A percentile compares a stretch with the other conserved stretches of the same genome.
These are phyloP conservation scores for Papilio polytes DNA, from an alignment of 1,140 invertebrate genomes.

Conservation along the genomic window DNA sequence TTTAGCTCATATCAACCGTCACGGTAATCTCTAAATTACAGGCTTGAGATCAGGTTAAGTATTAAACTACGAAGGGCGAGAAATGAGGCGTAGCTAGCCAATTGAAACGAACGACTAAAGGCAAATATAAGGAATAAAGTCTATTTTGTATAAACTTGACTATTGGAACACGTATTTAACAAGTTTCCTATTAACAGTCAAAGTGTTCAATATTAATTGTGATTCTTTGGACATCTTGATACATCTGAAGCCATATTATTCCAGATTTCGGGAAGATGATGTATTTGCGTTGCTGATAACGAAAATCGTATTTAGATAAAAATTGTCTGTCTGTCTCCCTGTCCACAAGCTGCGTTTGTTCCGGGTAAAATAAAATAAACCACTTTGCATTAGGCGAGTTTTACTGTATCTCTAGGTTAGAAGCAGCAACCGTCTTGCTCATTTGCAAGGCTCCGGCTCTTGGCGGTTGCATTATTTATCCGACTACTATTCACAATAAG, in stretches of 20 bases:
- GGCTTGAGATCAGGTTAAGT: conserved; percentile 44
- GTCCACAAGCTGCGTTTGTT: too few relatives aligned
- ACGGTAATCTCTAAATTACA: conserved; percentile 49
- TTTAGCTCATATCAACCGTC: conserved; percentile 54
- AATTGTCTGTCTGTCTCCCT: too few relatives aligned
- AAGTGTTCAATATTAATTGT: too few relatives aligned
- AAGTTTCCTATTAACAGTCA: neutral
- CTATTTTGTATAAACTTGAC: neutral
- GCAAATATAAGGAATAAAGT: too few relatives aligned
- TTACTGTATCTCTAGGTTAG: conserved; percentile 4
- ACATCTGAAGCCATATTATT: neutral
- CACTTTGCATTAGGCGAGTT: neutral
- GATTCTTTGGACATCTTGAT: neutral
- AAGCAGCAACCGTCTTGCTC: neutral
- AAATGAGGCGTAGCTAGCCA: neutral
- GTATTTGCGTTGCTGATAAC: too few relatives aligned
- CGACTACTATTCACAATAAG: conserved; percentile 34
- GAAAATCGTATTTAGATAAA: too few relatives aligned
- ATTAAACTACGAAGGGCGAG: conserved; percentile 39
- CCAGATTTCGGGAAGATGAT: too few relatives aligned
- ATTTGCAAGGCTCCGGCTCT: conserved; percentile 9
- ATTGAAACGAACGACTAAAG: neutral
- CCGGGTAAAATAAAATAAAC: neutral
- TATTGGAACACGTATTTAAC: neutral
- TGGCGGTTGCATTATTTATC: conserved; percentile 28